Conservation (phyloP, 2,113 vertebrate genomes). For the Aleadryas rufinucha region DNA sequence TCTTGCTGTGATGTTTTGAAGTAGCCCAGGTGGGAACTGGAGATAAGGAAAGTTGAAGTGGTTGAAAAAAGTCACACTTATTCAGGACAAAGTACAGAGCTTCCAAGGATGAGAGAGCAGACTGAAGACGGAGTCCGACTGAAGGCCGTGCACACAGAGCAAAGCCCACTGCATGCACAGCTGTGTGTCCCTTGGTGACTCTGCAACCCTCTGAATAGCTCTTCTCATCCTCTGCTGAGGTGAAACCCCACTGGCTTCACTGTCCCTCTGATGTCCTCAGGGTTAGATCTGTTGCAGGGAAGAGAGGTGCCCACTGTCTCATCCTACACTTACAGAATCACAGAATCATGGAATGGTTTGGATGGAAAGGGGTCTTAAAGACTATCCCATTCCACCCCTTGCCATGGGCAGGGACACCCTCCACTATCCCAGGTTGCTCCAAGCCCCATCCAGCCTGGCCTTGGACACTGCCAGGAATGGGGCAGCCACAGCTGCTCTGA, state of each 20-base stretch:
- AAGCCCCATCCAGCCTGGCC: no score
- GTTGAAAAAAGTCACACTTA: neutral
- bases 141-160: neutral
- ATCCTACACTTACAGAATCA: neutral
- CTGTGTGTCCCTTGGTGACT: neutral
- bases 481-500: neutral
- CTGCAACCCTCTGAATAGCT: neutral
- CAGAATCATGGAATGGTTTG: neutral
- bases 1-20: neutral
- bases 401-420: neutral
- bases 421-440: neutral
- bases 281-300: neutral
- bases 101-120: neutral
- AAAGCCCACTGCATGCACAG: accelerated
- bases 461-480: neutral
- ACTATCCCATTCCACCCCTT: neutral
- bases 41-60: neutral
- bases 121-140: accelerated
- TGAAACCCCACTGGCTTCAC: neutral
- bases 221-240: neutral
- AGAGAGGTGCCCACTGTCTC: neutral
- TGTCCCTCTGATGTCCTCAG: neutral
- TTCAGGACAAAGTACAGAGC: neutral
- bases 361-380: neutral
- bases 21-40: neutral